A percentile compares a stretch with the other conserved stretches of the same genome.
Conservation (phyloP, 1,140 invertebrate genomes). For the Lethrus apterus region DNA sequence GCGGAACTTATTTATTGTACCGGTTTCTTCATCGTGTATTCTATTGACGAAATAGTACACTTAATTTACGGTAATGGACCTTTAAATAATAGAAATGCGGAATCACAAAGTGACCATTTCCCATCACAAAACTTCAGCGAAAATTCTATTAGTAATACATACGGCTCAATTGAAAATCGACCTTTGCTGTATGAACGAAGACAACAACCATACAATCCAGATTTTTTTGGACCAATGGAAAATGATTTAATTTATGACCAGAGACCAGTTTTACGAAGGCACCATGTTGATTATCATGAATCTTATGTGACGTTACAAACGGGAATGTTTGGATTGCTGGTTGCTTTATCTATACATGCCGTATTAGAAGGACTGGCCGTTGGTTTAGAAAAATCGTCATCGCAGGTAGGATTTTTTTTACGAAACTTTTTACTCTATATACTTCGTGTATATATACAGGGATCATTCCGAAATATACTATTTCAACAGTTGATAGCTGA, state of each 20-base stretch:
- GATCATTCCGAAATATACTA: too few relatives aligned
- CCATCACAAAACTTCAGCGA: not conserved
- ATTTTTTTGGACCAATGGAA: conserved; percentile 17
- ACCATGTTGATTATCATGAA: conserved; percentile 52
- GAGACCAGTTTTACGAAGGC: not conserved
- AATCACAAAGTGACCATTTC: conserved; percentile 13
- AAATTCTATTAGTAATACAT: not conserved
- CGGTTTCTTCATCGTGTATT: conserved; percentile 74
- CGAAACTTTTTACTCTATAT: too few relatives aligned
- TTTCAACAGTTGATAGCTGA: too few relatives aligned
- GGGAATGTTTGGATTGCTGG: conserved; percentile 52
- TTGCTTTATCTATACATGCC: conserved; percentile 70
- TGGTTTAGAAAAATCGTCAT: conserved; percentile 57
- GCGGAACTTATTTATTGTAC: conserved; percentile 64
- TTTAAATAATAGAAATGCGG: not conserved
- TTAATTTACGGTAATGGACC: conserved; percentile 26
- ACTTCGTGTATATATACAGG: too few relatives aligned
- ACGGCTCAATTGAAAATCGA: conserved; percentile 35
- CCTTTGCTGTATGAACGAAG: conserved; percentile 21
- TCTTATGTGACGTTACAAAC: conserved; percentile 51
- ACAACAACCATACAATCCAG: conserved; percentile 27
- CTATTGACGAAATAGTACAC: conserved; percentile 69
- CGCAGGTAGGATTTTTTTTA: too few relatives aligned
- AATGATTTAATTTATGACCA: not conserved
- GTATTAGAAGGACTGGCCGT: conserved; percentile 77